Base-by-base conservation (phyloP, 2,797 vertebrate genomes). In the Galagoides demidoff region DNA sequence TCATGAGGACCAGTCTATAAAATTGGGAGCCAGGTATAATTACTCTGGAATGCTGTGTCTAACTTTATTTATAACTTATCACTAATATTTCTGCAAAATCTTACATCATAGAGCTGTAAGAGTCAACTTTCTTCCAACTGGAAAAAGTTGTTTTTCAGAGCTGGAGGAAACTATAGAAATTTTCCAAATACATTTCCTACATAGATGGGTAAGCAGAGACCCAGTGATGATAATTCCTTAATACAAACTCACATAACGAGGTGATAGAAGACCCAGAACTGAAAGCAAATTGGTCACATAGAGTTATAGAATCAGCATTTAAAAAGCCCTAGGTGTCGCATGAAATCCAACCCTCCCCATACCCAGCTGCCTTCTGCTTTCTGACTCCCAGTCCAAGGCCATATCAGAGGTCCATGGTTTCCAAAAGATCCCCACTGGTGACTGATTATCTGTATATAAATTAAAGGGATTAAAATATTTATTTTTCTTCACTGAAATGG, bases 141-240 rank as follows among this genome's bases (percentile, higher is more conserved):
- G 66, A 87, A 89, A 94, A 87, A 64, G 79, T 39, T 73, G 4
- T 59, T 86, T 95, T 90, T 37, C 55, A 89, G 22, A 91, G 3
- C 57, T 87, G 11, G 16, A 96, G 68, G 17, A 22, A 5, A 4
- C 16, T 27, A 8, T 3, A 79, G 27, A 89, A 12, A 2, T 57
- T 63, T 89, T 77, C 9, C 16, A 86, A 70, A 70, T 79, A 19
- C 55, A 37, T 3, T 25, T 19, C 12, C 83, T 34, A 0, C 39
- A 31, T 43, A 19, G 14, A 78, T 74, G 12, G 23, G 39, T 55
- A 79, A 82, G 5, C 27, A 61, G 37, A 87, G 79, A 31, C n/a
- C 43, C 39, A 84, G 27, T 39, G 17, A 66, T 59, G n/a, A 63
- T 34, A 63, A 77, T 77, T 77, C 52, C 9, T 74, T 79, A 63